A percentile compares a stretch with the other conserved stretches of the same genome.
Evolutionary conservation across 1,140 invertebrate species (phyloP).

Genomic region (Drosophila erecta): DNA sequence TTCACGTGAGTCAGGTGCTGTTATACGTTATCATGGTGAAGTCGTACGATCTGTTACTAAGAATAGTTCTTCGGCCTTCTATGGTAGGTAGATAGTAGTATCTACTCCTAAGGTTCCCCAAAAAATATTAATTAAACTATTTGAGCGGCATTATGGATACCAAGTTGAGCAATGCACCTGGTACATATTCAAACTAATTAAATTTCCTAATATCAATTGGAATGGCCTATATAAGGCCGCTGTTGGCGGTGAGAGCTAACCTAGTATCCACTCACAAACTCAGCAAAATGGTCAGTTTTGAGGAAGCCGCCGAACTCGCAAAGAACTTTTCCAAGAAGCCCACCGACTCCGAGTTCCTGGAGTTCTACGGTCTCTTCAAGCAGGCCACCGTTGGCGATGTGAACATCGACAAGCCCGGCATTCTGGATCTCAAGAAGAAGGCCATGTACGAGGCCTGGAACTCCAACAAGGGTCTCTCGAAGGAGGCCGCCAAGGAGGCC

Average conservation of each 20-base stretch:
- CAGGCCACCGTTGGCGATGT: constrained; percentile 93
- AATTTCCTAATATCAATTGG: constrained; percentile 18
- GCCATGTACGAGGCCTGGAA: constrained; percentile 99
- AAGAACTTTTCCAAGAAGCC: constrained; percentile 92
- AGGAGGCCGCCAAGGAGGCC: constrained; percentile 92
- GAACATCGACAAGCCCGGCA: constrained; percentile 92
- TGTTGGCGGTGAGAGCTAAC: background rate
- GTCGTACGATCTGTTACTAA: constrained; percentile 33
- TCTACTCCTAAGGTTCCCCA: constrained; percentile 26
- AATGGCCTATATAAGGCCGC: constrained; percentile 39
- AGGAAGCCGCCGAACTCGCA: constrained; percentile 87
- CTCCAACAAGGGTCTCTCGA: constrained; percentile 90
- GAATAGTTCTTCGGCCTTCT: constrained; percentile 13
- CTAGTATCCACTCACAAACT: constrained; percentile 15
- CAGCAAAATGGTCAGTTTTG: constrained; percentile 67
- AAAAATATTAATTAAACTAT: constrained; percentile 53
- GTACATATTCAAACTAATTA: constrained; percentile 53
- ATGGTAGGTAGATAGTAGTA: constrained; percentile 23
- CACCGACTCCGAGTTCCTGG: constrained; percentile 92
- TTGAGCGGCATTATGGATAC: constrained; percentile 1
- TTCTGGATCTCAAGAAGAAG: constrained; percentile 97
- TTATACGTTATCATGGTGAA: constrained; percentile 25
- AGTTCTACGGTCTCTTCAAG: constrained; percentile 95
- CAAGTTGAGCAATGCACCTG: constrained; percentile 17
- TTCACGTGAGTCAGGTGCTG: constrained; percentile 35